Conservation (phyloP, 2,797 vertebrate genomes). For the Arctocebus calabarensis region DNA sequence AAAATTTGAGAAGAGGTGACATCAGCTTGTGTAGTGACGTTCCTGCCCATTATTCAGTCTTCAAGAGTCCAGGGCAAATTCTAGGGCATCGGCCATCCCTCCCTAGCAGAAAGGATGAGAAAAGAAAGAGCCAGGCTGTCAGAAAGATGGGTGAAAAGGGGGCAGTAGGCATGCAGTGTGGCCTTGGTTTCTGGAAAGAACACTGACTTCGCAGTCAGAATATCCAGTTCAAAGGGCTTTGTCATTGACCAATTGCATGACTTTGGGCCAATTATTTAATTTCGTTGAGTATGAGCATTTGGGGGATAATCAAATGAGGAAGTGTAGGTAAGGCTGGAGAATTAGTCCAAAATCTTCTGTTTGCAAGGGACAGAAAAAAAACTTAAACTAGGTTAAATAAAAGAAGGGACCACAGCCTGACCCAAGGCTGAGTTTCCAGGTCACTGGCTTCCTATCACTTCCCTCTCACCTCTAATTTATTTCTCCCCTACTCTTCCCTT, state of each 20-base stretch:
- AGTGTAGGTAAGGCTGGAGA: neutral
- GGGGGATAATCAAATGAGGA: neutral
- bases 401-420: neutral
- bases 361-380: conserved; percentile 42
- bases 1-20: neutral
- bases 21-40: neutral
- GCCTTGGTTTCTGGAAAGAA: neutral
- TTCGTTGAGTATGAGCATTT: neutral
- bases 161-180: neutral
- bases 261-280: neutral
- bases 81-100: neutral
- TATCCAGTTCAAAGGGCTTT: neutral
- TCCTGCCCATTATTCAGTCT: neutral
- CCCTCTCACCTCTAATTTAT: neutral
- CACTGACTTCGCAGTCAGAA: neutral
- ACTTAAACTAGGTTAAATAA: neutral
- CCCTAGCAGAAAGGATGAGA: too few relatives aligned
- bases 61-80: neutral
- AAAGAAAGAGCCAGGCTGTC: neutral
- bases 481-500: neutral
- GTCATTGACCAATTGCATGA: neutral
- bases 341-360: neutral
- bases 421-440: accelerated
- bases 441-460: accelerated
- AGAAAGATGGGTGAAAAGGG: neutral